A percentile compares a stretch with the other conserved stretches of the same genome.
phyloP scores from a whole-genome alignment of 1,140 invertebrate genomes.

The Ooceraea biroi region DNA sequence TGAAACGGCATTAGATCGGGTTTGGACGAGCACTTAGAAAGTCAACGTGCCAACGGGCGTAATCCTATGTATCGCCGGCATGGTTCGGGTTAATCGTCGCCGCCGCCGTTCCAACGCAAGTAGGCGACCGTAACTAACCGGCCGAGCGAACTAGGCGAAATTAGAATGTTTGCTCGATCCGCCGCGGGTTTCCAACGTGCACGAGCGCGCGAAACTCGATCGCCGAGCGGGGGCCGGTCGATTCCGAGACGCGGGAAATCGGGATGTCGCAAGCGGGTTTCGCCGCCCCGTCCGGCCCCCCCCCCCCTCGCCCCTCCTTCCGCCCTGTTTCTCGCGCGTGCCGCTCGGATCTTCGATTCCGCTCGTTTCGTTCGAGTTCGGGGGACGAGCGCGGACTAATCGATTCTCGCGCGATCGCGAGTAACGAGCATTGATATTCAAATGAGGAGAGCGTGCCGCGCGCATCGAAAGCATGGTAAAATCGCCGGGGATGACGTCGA shows the following conservation, averaged over 20 bases:
- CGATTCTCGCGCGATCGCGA: neutral
- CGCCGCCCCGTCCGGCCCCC: neutral
- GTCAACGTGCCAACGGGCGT: constrained; percentile 73
- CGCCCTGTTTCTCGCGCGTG: neutral
- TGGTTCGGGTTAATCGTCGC: constrained; percentile 71
- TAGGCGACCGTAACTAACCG: constrained; percentile 77
- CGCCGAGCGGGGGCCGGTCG: constrained; percentile 23
- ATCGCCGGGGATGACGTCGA: constrained; percentile 19
- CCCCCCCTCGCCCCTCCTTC: too few species aligned
- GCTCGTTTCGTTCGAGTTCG: neutral
- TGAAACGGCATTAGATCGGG: constrained; percentile 58
- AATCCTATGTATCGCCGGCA: constrained; percentile 76
- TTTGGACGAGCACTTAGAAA: constrained; percentile 73
- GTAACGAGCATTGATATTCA: neutral
- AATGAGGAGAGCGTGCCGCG: neutral
- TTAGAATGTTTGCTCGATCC: constrained; percentile 78
- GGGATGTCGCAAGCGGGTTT: neutral
- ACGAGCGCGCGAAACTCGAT: constrained; percentile 51
- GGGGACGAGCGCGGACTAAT: neutral
- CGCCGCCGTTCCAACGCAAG: constrained; percentile 71
- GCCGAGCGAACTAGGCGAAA: constrained; percentile 78
- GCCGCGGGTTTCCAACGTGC: constrained; percentile 52
- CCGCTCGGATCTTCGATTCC: neutral
- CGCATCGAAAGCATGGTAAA: neutral
- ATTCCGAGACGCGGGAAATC: constrained; percentile 56